Evolutionary conservation across 2,888 invertebrate species (phyloP), one percentile per base, ranked within the genome.

Genomic region (Pterobdella sp.): DNA sequence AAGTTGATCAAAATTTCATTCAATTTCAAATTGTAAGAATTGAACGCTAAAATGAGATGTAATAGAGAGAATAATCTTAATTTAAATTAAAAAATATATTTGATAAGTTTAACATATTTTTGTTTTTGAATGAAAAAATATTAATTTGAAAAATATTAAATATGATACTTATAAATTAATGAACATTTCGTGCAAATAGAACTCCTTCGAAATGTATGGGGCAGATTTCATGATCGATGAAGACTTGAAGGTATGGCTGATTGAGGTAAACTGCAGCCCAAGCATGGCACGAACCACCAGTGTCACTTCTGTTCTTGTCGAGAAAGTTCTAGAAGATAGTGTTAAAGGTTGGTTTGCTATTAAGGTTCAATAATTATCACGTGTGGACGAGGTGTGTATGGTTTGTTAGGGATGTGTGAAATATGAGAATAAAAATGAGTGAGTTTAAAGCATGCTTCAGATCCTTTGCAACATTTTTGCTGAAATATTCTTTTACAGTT

Each of bases 201-300:
- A 91, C 79, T 89, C 90, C 74, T 94, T 93, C 84, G 94, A 94
- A 83, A 82, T 93, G 56, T 94, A 92, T 81, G 94, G 94, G 7
- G 93, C 93, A 72, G 94, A 95, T 84, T 94, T 94, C 82, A 90
- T 94, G 86, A 82, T 94, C 42, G 90, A 91, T 73, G 83, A 92
- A 79, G 89, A 91, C 79, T 90, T 81, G 29, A 77, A 78, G 87
- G 93, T 93, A 0, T 93, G 93, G 90, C 84, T 94, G 75, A 90
- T 95, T 79, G 94, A 95, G 86, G 92, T 94, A 77, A 94, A 95
- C 85, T 90, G 92, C 0, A 90, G 90, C 80, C 94, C 94, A 0
- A 92, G 83, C 73, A 88, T 94, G 84, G 87, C 89, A 34, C 88
- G 90, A 18, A 92, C 91, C 36, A 94, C 94, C 0, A 88, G 88